These are phyloP conservation scores for Spicauda simplicius DNA, from an alignment of 2,888 invertebrate species.

Conservation along the genomic window DNA sequence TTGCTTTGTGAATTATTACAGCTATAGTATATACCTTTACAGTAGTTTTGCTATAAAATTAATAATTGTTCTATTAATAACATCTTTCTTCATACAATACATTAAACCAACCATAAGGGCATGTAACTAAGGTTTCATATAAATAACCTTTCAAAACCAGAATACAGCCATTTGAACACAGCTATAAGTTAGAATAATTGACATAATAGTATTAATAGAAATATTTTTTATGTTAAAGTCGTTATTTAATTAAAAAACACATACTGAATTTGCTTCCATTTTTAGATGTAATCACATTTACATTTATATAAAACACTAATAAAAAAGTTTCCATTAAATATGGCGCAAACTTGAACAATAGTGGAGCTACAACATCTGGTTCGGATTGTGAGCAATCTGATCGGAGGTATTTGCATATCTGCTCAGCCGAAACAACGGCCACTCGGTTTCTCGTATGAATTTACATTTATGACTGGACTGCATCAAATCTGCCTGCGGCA, in stretches of 20 bases:
- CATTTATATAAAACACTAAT: conserved; percentile 33
- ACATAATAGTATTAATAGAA: too few species aligned
- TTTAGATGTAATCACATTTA: not conserved
- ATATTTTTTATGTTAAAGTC: too few species aligned
- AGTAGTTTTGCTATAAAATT: too few species aligned
- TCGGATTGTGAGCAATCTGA: conserved; percentile 14
- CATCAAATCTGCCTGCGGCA: conserved; percentile 67
- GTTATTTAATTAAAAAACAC: not conserved
- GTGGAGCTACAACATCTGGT: conserved; percentile 9
- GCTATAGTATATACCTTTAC: too few species aligned
- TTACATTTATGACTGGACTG: conserved; percentile 67
- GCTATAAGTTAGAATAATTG: too few species aligned
- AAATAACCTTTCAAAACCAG: too few species aligned
- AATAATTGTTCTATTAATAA: too few species aligned
- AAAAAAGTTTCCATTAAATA: not conserved
- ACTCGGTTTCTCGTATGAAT: conserved; percentile 67
- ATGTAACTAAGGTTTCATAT: too few species aligned
- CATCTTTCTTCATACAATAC: too few species aligned
- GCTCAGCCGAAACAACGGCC: conserved; percentile 60
- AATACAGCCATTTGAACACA: too few species aligned
- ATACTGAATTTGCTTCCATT: not conserved
- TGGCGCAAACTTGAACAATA: not conserved
- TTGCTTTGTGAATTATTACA: too few species aligned
- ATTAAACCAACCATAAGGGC: too few species aligned
- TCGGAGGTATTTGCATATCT: conserved; percentile 53